These are phyloP conservation scores for Dallia pectoralis DNA, from an alignment of 2,797 vertebrate species.

Conservation along the genomic window DNA sequence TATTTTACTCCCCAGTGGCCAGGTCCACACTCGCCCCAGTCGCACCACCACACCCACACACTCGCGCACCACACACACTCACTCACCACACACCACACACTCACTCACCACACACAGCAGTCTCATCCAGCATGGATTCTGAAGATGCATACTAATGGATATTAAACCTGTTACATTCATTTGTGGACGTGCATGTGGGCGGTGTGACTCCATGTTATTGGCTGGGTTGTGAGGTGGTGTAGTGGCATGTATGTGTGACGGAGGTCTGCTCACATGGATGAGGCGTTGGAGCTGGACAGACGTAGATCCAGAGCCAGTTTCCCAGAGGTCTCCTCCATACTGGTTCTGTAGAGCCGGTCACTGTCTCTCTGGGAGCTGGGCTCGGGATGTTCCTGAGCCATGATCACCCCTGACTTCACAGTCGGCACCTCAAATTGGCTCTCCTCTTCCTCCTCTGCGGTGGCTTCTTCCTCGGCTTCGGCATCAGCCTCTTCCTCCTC, in stretches of 20 bases:
- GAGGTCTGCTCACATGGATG: conserved; percentile 84
- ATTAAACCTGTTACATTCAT: conserved; percentile 5
- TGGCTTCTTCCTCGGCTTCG: conserved; percentile 60
- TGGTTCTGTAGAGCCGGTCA: conserved; percentile 58
- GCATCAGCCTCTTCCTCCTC: conserved; percentile 61
- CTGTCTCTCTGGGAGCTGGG: conserved; percentile 38
- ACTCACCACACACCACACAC: too few species aligned
- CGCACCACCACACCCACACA: too few species aligned
- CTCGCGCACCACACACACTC: too few species aligned
- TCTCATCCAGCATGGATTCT: conserved; percentile 23
- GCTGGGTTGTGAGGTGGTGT: not conserved
- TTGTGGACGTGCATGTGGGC: too few species aligned
- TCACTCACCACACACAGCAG: conserved; percentile 17
- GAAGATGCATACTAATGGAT: conserved; percentile 21
- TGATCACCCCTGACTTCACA: conserved; percentile 78
- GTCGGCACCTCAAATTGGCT: conserved; percentile 84
- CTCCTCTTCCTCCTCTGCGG: conserved; percentile 51
- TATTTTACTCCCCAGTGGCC: not conserved
- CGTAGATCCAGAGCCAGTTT: conserved; percentile 88
- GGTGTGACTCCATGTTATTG: too few species aligned
- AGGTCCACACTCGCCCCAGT: not conserved
- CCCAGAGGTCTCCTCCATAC: conserved; percentile 83
- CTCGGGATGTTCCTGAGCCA: conserved; percentile 78
- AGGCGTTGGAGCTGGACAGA: conserved; percentile 90
- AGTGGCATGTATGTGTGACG: conserved; percentile 10